Base-by-base conservation (phyloP, 1,140 invertebrate species). In the Tetragonula clypearis region DNA sequence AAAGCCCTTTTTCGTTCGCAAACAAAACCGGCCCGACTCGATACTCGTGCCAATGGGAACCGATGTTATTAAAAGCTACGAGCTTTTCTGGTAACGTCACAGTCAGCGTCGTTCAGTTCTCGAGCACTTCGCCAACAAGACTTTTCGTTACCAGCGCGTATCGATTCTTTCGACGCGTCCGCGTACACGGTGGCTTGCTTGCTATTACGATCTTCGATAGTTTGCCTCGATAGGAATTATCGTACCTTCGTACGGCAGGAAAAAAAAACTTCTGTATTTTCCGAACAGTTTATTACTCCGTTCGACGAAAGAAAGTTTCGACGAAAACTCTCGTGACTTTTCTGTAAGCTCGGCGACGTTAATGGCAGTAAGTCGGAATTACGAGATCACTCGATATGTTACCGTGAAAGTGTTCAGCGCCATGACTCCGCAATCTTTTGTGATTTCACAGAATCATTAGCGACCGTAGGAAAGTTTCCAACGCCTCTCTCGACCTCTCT, bases 1-100 rank as follows among this genome's bases (percentile, higher is more conserved):
- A 89, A 89, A 86, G 73, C 85, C 82, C 81, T 74, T 88, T 88
- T 88, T 69, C 76, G 77, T 79, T 79, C 82, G 68, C 82, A 84
- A 84, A 84, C 82, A 84, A 84, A 84, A 79, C 82, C 76, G 68
- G 6, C 81, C 41, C 55, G 82, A 56, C 26, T 72, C 82, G 82
- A 84, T 84, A 84, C 82, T 72, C 68, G 76, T 81, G 19, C 23
- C 68, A 71, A 84, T 84, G 82, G 82, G 75, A 79, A 77, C 26
- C 82, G 77, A 84, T 84, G 82, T 84, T 84, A 84, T 84, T 84
- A 84, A 84, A 84, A 84, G 77, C 82, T 71, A 79, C 68, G 41
- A 79, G 82, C 56, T 78, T 79, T 73, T 19, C 26, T 19, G 66
- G 56, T 79, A 60, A 84, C 82, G 82, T 55, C 26, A 21, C 62